Evolutionary conservation across 1,140 invertebrate genomes (phyloP).

Genomic region (Gryllus bimaculatus): DNA sequence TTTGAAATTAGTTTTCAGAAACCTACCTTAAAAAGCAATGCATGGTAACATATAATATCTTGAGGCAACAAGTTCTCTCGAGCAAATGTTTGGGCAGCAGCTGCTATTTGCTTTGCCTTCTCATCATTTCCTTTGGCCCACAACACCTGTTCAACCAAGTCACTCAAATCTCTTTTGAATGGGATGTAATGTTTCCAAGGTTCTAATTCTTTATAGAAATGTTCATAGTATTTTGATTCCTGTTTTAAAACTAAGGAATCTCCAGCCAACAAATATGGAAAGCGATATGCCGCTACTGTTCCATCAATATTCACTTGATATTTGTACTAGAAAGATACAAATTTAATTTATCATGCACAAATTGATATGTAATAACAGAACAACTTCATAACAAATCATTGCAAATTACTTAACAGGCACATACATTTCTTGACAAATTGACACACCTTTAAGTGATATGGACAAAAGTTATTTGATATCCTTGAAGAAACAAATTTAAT

Average conservation of each 20-base stretch:
- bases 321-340: constrained; percentile 69
- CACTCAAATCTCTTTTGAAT: constrained; percentile 65
- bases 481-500: too few relatives aligned
- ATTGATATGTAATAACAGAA: not conserved
- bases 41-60: constrained; percentile 86
- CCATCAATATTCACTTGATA: constrained; percentile 94
- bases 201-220: constrained; percentile 74
- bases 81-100: constrained; percentile 62
- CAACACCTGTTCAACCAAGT: constrained; percentile 67
- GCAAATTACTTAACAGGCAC: too few relatives aligned
- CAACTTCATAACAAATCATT: too few relatives aligned
- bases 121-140: constrained; percentile 76
- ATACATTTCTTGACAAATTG: too few relatives aligned
- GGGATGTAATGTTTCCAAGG: constrained; percentile 78
- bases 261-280: constrained; percentile 84
- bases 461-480: too few relatives aligned
- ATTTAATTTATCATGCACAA: not conserved
- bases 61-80: constrained; percentile 71
- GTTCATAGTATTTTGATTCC: constrained; percentile 86
- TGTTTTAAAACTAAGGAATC: constrained; percentile 85
- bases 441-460: too few relatives aligned
- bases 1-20: not conserved
- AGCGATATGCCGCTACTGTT: constrained; percentile 89
- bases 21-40: constrained; percentile 60
- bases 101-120: constrained; percentile 57